Conservation (phyloP, 1,140 invertebrate species). For the Eurosta solidaginis region DNA sequence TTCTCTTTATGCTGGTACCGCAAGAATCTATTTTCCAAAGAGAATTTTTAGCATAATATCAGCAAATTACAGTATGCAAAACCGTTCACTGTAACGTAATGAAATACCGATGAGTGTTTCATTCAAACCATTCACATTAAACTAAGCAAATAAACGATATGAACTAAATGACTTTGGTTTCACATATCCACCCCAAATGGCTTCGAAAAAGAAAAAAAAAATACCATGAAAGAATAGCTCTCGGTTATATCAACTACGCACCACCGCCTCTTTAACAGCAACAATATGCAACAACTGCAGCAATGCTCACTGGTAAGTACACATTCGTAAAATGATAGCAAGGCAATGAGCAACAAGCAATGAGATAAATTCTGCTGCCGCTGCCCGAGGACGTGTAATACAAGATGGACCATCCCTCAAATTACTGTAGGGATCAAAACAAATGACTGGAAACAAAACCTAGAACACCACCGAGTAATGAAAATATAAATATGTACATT, state of each 20-base stretch:
- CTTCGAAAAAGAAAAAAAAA: not conserved
- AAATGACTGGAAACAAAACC: slow-evolving; percentile 56
- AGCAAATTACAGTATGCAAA: not conserved
- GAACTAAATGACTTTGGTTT: slow-evolving; percentile 22
- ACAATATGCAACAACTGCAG: not conserved
- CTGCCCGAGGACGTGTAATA: slow-evolving; percentile 11
- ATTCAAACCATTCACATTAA: not conserved
- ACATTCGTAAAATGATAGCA: not conserved
- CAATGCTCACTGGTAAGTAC: not conserved
- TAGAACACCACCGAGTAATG: slow-evolving; percentile 44
- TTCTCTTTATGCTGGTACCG: no score
- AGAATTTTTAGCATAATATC: no score
- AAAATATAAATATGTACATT: slow-evolving; percentile 37
- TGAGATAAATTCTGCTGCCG: not conserved
- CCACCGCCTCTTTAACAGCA: not conserved
- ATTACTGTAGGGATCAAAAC: slow-evolving; percentile 53
- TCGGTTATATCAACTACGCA: not conserved
- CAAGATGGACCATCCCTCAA: slow-evolving; percentile 43
- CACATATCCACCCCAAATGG: not conserved
- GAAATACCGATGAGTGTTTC: not conserved
- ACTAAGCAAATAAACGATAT: not conserved
- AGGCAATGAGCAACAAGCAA: not conserved
- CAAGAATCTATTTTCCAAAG: no score
- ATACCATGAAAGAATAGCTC: not conserved
- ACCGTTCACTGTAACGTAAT: not conserved